A percentile compares a stretch with the other conserved stretches of the same genome.
These are phyloP conservation scores for Drosophila pseudotakahashii DNA, from an alignment of 2,888 invertebrate species.

Conservation along the genomic window DNA sequence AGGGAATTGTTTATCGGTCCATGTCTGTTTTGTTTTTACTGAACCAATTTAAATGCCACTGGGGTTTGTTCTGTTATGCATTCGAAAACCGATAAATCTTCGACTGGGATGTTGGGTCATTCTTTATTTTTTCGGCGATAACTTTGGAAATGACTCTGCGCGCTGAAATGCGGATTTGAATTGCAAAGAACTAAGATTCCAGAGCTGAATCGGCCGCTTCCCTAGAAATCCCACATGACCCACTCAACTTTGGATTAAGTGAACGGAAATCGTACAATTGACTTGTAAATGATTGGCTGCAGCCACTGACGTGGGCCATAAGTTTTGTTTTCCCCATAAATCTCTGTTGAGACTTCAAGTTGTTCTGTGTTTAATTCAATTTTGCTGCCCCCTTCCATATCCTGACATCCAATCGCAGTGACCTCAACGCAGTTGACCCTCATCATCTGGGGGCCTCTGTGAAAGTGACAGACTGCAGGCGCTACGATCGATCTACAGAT, in stretches of 20 bases:
- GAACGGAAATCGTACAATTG: constrained; percentile 75
- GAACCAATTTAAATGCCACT: constrained; percentile 14
- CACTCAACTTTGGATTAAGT: constrained; percentile 28
- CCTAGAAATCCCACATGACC: constrained; percentile 3
- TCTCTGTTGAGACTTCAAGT: constrained; percentile 62
- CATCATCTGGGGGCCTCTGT: constrained; percentile 21
- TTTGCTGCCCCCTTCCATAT: constrained; percentile 27
- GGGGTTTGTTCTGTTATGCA: constrained; percentile 5
- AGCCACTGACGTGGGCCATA: constrained; percentile 26
- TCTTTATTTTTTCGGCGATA: constrained; percentile 13
- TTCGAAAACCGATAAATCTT: constrained; percentile 20
- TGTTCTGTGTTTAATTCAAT: constrained; percentile 50
- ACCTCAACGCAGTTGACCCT: constrained; percentile 31
- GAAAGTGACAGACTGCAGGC: constrained; percentile 47
- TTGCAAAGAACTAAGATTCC: constrained; percentile 10
- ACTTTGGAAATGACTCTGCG: constrained; percentile 14
- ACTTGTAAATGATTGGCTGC: constrained; percentile 60
- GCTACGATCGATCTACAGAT: constrained; percentile 35
- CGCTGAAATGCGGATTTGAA: constrained; percentile 16
- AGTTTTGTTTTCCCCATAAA: constrained; percentile 53
- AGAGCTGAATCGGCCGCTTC: neutral
- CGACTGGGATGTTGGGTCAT: constrained; percentile 2
- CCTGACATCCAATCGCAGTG: constrained; percentile 24
- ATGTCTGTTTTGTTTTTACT: constrained; percentile 27
- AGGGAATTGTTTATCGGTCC: constrained; percentile 16